phyloP scores from a whole-genome alignment of 2,888 invertebrate species.

The Tetranychus truncatus region DNA sequence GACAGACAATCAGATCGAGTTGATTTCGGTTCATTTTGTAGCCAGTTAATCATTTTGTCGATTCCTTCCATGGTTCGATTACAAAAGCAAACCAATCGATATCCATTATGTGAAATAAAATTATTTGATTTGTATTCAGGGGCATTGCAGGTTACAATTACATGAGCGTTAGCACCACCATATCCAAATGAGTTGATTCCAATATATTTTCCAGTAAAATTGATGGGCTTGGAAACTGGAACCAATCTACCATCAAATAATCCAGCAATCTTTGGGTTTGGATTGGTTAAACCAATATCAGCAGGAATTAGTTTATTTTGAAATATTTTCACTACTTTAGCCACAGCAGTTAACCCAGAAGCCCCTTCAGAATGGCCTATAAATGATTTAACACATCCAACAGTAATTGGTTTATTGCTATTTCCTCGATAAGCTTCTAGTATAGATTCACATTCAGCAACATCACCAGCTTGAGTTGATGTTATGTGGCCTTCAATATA shows the following conservation, averaged over 20 bases:
- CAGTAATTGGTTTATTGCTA: slow-evolving; percentile 32
- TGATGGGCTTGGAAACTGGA: slow-evolving; percentile 30
- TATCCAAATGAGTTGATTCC: slow-evolving; percentile 34
- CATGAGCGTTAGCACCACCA: slow-evolving; percentile 31
- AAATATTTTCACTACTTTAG: slow-evolving; percentile 38
- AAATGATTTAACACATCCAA: slow-evolving; percentile 39
- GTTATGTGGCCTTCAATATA: slow-evolving; percentile 42
- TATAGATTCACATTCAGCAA: slow-evolving; percentile 38
- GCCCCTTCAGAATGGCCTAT: slow-evolving; percentile 41
- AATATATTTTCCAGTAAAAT: slow-evolving; percentile 34
- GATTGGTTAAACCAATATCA: slow-evolving; percentile 36
- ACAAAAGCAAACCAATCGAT: neutral
- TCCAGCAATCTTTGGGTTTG: slow-evolving; percentile 38
- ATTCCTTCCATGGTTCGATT: neutral
- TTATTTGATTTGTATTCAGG: neutral
- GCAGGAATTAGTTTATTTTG: slow-evolving; percentile 36
- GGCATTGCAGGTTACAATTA: slow-evolving; percentile 27
- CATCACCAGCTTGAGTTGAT: slow-evolving; percentile 39
- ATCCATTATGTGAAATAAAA: neutral
- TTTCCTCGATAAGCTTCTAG: slow-evolving; percentile 53
- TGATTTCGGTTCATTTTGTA: neutral
- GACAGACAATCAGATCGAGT: neutral
- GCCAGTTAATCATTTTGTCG: neutral
- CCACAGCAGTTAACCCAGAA: slow-evolving; percentile 34
- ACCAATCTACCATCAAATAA: slow-evolving; percentile 40